Evolutionary conservation across 2,113 vertebrate species (phyloP).

Genomic region (Cavia aperea): DNA sequence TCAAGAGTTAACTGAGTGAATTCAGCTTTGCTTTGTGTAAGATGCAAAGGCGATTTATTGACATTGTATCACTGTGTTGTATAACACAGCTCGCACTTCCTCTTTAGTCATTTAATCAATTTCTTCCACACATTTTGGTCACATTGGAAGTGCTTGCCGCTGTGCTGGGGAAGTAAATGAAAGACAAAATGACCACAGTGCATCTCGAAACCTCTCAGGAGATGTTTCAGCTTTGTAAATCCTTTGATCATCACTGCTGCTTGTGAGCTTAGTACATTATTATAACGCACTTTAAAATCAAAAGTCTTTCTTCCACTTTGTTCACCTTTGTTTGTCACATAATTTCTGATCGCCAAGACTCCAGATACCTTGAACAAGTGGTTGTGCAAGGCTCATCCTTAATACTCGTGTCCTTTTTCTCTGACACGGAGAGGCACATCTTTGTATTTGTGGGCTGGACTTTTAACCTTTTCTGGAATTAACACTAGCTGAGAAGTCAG

Average conservation of each 20-base stretch:
- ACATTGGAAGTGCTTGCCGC: neutral
- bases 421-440: neutral
- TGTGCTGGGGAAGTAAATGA: neutral
- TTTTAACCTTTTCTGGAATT: neutral
- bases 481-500: neutral
- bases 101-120: neutral
- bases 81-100: neutral
- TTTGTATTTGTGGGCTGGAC: neutral
- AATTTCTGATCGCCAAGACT: neutral
- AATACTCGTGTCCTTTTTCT: neutral
- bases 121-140: neutral
- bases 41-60: neutral
- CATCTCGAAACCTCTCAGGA: neutral
- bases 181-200: neutral
- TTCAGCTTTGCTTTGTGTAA: conserved; percentile 9
- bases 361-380: neutral
- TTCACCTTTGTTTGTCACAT: neutral
- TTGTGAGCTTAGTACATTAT: neutral
- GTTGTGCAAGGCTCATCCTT: neutral
- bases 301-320: neutral
- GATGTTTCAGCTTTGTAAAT: neutral
- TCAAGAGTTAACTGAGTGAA: conserved; percentile 1
- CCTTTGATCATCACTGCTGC: neutral
- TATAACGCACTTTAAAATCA: neutral
- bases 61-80: neutral